Conservation (phyloP, 1,140 invertebrate genomes). For the Cryptotermes secundus region DNA sequence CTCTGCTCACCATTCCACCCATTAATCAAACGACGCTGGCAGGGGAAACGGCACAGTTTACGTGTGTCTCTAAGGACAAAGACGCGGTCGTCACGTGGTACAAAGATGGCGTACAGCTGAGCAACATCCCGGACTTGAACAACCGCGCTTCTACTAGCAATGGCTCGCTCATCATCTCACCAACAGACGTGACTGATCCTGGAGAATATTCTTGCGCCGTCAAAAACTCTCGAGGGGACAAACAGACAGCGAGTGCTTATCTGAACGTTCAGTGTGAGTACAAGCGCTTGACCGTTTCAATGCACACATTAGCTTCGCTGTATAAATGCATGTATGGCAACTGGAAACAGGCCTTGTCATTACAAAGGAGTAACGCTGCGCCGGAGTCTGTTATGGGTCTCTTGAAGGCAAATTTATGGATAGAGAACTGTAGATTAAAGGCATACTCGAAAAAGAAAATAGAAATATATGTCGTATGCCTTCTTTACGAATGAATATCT, state of each 20-base stretch:
- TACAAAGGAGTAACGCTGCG: too few relatives aligned
- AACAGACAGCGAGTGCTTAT: slow-evolving; percentile 83
- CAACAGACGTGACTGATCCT: slow-evolving; percentile 75
- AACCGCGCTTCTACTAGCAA: slow-evolving; percentile 62
- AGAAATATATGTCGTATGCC: too few relatives aligned
- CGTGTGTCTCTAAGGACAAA: slow-evolving; percentile 72
- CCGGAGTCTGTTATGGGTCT: too few relatives aligned
- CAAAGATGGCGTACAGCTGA: slow-evolving; percentile 63
- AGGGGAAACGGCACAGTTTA: slow-evolving; percentile 76
- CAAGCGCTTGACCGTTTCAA: not conserved
- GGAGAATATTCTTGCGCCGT: slow-evolving; percentile 90
- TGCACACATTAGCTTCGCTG: too few relatives aligned
- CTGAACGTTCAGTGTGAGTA: slow-evolving; percentile 92
- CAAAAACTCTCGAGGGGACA: slow-evolving; percentile 73
- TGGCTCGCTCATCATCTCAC: slow-evolving; percentile 74
- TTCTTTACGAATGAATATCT: too few relatives aligned
- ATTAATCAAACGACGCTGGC: slow-evolving; percentile 87
- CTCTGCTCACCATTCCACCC: slow-evolving; percentile 79
- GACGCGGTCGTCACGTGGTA: slow-evolving; percentile 68
- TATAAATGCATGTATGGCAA: too few relatives aligned
- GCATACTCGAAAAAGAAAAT: too few relatives aligned
- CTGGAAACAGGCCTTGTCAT: too few relatives aligned
- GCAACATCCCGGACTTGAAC: slow-evolving; percentile 62
- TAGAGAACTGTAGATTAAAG: too few relatives aligned
- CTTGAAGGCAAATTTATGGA: too few relatives aligned